Base-by-base conservation (phyloP, 2,888 invertebrate species). In the Campoplex capitator region DNA sequence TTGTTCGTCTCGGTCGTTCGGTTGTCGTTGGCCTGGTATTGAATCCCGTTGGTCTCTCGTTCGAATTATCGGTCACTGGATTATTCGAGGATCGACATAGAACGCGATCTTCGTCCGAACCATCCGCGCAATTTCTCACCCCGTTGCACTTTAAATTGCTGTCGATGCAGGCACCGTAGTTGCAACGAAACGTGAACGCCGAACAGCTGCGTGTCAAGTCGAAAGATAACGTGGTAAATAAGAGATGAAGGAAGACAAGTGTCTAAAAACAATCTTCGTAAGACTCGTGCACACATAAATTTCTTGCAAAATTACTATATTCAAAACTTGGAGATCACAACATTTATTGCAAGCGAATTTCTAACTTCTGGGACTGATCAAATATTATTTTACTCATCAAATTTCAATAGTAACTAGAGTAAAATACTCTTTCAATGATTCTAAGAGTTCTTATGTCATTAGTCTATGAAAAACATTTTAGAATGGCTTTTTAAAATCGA, bases 131-230 rank as follows among this genome's bases (percentile, higher is more conserved):
- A 85, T 95, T 90, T 13, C 28, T 32, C n/a, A 88, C 83, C 0
- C 93, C 93, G 85, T 95, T 92, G 88, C 95, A 95, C 67, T 89
- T 91, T 38, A 91, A 88, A 71, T 92, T 90, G 3, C 90, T 89
- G 73, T 94, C 93, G 45, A 95, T 94, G 85, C 95, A 95, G 8
- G 93, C 95, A 16, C 95, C 95, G 84, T 95, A 95, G 1, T 89
- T 70, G 85, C 95, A 95, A 32, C 92, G 93, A 83, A 95, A 95
- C 13, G 91, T 89, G 23, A 89, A 90, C 4, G 89, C 67, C 0
- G 92, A 90, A 85, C 95, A 95, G 18, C 95, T 95, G 62, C 9
- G 86, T 81, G 67, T 67, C 32, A 32, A 76, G 51, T 56, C 23
- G 4, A 54, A 73, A 45, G 45, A 70, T 35, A n/a, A 67, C 42